Evolutionary conservation across 2,888 invertebrate genomes (phyloP), one percentile per base, ranked within the genome.

Genomic region (Chrysotoxum bicinctum): DNA sequence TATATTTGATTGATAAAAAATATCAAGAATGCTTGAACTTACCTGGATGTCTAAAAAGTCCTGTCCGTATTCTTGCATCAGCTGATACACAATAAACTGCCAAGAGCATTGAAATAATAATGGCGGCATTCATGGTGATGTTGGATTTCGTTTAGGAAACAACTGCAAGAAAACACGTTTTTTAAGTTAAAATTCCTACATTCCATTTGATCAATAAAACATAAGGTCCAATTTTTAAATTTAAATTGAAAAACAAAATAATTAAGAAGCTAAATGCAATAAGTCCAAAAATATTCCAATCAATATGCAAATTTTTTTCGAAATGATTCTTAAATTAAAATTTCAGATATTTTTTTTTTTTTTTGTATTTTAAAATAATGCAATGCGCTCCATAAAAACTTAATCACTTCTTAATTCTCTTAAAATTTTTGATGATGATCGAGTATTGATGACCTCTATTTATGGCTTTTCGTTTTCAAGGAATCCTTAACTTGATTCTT

Each of bases 41-140:
- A 85, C 85, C 37, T 69, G 85, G 76, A 77, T 85, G 76, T 19
- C 76, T 68, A 43, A 81, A 85, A 12, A 85, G 21, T 60, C 85
- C 85, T 6, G 75, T 62, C 0, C 68, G 56, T 45, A 85, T 70
- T 19, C 43, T 77, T 5, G 73, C 81, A 48, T 72, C 43, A n/a
- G 52, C 64, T 21, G 74, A 37, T 26, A 40, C 23, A 23, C 58
- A 40, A 3, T 54, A 66, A n/a, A 64, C 58, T 14, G 48, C 62
- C 35, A 74, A 75, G 8, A 74, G 35, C 12, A 64, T 64, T 43
- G 83, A 74, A 35, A 75, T 35, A 43, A 70, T 5, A 37, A 80
- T 52, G 12, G 66, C 23, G 9, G 66, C 9, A 37, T 84, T 84
- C 84, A 84, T 84, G 1, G 5, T 21, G 56, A 16, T 32, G 16